Percentiles rank a stretch among this genome's conserved stretches.
Evolutionary conservation across 2,113 vertebrate species (phyloP).

Genomic region (Psilopogon haemacephalus): DNA sequence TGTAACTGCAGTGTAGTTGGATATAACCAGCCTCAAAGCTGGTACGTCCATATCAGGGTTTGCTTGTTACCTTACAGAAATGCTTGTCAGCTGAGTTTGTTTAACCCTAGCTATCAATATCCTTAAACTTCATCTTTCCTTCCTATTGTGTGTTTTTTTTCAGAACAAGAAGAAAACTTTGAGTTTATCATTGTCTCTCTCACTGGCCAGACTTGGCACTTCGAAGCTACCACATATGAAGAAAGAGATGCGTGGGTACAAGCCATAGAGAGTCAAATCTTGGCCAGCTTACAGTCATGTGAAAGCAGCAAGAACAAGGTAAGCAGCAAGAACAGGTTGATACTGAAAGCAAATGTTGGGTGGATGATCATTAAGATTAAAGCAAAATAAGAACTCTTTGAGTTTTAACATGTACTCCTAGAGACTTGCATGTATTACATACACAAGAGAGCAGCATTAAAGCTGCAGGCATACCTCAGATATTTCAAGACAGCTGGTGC

Average conservation of each 20-base stretch:
- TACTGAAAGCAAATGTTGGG: accelerated
- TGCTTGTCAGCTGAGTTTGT: neutral
- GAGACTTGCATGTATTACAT: accelerated
- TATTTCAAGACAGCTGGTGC: neutral
- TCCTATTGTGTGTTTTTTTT: neutral
- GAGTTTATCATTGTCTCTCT: slow-evolving; percentile 98
- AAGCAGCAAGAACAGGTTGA: neutral
- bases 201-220: slow-evolving; percentile 97
- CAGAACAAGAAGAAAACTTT: slow-evolving; percentile 98
- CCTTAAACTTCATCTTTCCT: neutral
- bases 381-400: neutral
- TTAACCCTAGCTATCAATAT: neutral
- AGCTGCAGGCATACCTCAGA: neutral
- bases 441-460: neutral
- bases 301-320: slow-evolving; percentile 99
- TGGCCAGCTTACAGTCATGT: slow-evolving; percentile 94
- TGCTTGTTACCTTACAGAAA: neutral
- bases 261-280: slow-evolving; percentile 96
- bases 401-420: neutral
- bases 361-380: neutral
- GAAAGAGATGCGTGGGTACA: slow-evolving; percentile 96
- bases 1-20: neutral
- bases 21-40: neutral
- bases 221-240: slow-evolving; percentile 93
- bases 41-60: neutral